Evolutionary conservation across 2,888 invertebrate species (phyloP), one percentile per base, ranked within the genome.

Genomic region (Xanthorhoe designata): DNA sequence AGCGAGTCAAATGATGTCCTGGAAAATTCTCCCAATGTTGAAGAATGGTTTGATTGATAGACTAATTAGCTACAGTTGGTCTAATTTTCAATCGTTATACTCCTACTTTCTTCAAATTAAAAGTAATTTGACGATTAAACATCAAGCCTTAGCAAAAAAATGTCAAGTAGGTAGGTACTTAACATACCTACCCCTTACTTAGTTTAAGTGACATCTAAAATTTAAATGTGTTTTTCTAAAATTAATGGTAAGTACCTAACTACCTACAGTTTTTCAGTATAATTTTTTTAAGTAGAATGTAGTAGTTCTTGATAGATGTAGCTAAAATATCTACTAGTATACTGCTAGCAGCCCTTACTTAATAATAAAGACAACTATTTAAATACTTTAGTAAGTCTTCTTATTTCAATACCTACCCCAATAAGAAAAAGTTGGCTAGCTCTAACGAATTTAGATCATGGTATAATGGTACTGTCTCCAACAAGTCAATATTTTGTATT

Each of bases 1-100:
- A 97, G 97, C 87, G 97, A 97, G 89, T 97, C 97, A 10, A 97
- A 97, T 85, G 97, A 97, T 83, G 94, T 97, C 74, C 89, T 97
- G 84, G 97, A 97, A 85, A 97, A 97, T 68, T 97, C 97, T 0
- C 97, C 97, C 0, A 97, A 96, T 82, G 97, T 97, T 13, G 97
- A 97, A 86, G 97, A 97, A 85, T 96, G 96, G 94, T 94, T 97
- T 74, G 94, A 94, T 85, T 94, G 88, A 72, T 42, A 42, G 38
- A 9, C 10, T 9, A 42, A 13, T 42, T 42, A 42, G 13, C 13
- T 42, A 2, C 13, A 38, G 35, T 10, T 7, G 7, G 32, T 32
- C 32, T 32, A 6, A 32, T 32, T 32, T 32, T 6, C 32, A 32
- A 32, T 32, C 7, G 32, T 6, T 7, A 32, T 4, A 7, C 24